Evolutionary conservation across 2,113 vertebrate genomes (phyloP).

Genomic region (Tangachromis dhanisi): DNA sequence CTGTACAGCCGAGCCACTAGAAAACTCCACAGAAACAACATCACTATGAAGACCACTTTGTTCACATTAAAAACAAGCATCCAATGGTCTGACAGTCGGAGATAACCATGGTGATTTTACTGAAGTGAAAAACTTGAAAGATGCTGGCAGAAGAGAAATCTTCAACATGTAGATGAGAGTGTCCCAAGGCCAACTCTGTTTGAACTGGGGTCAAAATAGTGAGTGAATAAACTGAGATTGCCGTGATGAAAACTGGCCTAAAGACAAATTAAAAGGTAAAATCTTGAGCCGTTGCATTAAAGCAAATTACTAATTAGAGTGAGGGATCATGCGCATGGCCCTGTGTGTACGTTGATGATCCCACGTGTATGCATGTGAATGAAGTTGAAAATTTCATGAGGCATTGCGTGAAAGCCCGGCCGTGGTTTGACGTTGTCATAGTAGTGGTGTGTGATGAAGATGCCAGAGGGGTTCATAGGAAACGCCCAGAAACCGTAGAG

Average conservation of each 20-base stretch:
- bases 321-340: slow-evolving; percentile 74
- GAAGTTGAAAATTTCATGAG: slow-evolving; percentile 95
- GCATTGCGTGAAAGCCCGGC: slow-evolving; percentile 96
- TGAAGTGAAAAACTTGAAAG: neutral
- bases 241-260: neutral
- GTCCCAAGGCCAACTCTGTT: neutral
- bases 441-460: slow-evolving; percentile 95
- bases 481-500: slow-evolving; percentile 98
- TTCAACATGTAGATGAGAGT: neutral
- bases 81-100: slow-evolving; percentile 10
- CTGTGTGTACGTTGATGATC: slow-evolving; percentile 87
- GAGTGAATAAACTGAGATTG: neutral
- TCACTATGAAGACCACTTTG: slow-evolving; percentile 56
- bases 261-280: neutral
- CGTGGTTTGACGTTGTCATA: slow-evolving; percentile 99
- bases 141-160: neutral
- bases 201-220: neutral
- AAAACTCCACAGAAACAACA: slow-evolving; percentile 61
- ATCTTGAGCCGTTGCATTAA: neutral
- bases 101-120: neutral
- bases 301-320: neutral
- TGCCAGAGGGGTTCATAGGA: slow-evolving; percentile 92
- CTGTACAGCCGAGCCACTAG: slow-evolving; percentile 56
- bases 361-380: slow-evolving; percentile 95
- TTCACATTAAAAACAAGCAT: slow-evolving; percentile 58